A percentile compares a stretch with the other conserved stretches of the same genome.
Conservation (phyloP, 1,140 invertebrate species). For the Ostrea denselamellosa region DNA sequence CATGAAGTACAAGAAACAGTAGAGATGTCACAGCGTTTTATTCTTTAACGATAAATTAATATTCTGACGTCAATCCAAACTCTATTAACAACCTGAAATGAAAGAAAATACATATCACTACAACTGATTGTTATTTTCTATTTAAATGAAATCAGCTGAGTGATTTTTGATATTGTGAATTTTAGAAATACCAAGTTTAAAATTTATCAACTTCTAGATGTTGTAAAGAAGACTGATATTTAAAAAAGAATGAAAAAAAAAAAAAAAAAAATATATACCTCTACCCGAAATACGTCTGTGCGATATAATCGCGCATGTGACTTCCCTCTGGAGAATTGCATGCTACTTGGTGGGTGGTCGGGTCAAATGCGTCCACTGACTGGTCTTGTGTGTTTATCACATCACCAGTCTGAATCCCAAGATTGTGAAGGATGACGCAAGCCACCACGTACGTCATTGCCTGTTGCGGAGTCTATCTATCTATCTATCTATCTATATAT, state of each 20-base stretch:
- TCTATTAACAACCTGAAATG: neutral
- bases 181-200: no score
- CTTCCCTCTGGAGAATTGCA: slow-evolving; percentile 20
- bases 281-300: neutral
- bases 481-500: neutral
- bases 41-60: neutral
- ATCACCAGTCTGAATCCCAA: slow-evolving; percentile 24
- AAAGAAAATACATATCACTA: neutral
- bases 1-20: neutral
- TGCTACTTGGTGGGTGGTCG: neutral
- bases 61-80: neutral
- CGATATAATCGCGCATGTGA: neutral
- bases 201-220: no score
- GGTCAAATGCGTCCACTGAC: neutral
- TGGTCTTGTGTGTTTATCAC: neutral
- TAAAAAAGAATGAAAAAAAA: neutral
- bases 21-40: neutral
- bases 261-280: neutral
- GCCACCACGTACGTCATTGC: neutral
- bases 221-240: no score
- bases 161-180: neutral
- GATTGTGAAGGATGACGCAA: slow-evolving; percentile 3
- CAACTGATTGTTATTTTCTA: neutral
- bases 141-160: neutral
- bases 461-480: neutral